Conservation (phyloP, 2,888 invertebrate species). For the Timandra comae region DNA sequence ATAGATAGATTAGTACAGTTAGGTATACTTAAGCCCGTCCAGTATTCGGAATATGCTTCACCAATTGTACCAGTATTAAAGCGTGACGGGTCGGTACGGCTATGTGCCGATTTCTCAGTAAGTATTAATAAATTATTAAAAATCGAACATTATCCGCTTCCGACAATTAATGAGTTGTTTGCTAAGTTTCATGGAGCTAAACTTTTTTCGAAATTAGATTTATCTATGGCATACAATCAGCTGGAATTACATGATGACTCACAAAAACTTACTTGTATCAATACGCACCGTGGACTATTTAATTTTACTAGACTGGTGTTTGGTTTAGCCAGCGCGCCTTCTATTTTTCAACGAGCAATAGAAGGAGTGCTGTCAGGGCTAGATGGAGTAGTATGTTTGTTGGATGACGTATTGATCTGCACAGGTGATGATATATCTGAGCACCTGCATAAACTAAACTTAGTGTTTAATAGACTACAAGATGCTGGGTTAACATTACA, state of each 20-base stretch:
- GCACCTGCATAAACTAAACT: not conserved
- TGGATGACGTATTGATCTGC: conserved; percentile 7
- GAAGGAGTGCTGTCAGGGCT: conserved; percentile 7
- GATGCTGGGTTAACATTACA: conserved; percentile 6
- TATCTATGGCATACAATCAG: not conserved
- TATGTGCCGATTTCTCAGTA: conserved; percentile 9
- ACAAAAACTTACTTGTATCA: no score
- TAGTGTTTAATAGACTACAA: conserved; percentile 1
- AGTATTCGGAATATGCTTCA: conserved; percentile 11
- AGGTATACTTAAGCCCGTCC: conserved; percentile 17
- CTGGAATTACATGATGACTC: not conserved
- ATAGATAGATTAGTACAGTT: conserved; percentile 13
- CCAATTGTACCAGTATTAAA: no score
- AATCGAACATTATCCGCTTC: conserved; percentile 17
- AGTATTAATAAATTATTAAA: conserved; percentile 12
- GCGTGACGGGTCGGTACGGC: conserved; percentile 7
- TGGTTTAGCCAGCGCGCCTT: conserved; percentile 5
- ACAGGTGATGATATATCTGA: not conserved
- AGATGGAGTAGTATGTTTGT: conserved; percentile 8
- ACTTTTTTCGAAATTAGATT: no score
- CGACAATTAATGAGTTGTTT: conserved; percentile 15
- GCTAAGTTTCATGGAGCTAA: conserved; percentile 14
- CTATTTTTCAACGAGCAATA: conserved; percentile 9
- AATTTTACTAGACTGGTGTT: conserved; percentile 6
- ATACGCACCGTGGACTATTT: conserved; percentile 8